Percentiles rank a stretch among this genome's conserved stretches.
phyloP scores from a whole-genome alignment of 2,888 invertebrate genomes.

The Leptogaster cylindrica region DNA sequence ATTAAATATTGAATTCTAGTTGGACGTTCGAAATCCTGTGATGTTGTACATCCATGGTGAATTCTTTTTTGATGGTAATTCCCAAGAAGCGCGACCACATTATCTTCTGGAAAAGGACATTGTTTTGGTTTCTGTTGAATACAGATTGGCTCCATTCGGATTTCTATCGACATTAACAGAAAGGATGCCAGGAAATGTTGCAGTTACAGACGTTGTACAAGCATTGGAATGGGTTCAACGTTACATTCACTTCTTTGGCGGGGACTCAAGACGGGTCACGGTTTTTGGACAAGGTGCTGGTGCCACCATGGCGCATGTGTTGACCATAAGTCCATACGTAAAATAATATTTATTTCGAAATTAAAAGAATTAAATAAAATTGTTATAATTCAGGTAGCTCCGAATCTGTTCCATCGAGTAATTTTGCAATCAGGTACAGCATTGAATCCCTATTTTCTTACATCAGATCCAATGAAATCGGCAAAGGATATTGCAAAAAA shows the following conservation, averaged over 20 bases:
- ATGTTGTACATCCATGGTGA: conserved; percentile 63
- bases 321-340: conserved; percentile 61
- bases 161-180: conserved; percentile 64
- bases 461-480: conserved; percentile 58
- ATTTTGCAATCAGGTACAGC: conserved; percentile 66
- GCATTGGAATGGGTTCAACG: conserved; percentile 65
- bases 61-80: conserved; percentile 60
- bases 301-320: conserved; percentile 62
- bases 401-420: conserved; percentile 61
- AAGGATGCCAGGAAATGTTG: conserved; percentile 65
- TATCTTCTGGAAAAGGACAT: conserved; percentile 63
- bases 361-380: too few relatives aligned
- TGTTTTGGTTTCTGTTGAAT: conserved; percentile 63
- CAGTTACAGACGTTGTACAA: conserved; percentile 64
- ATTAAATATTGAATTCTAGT: conserved; percentile 35
- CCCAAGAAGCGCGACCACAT: conserved; percentile 59
- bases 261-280: conserved; percentile 63
- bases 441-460: conserved; percentile 63
- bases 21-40: conserved; percentile 55
- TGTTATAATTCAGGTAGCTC: conserved; percentile 35
- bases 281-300: conserved; percentile 66
- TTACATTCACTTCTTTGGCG: conserved; percentile 63
- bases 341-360: background rate
- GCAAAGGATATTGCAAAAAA: conserved; percentile 58
- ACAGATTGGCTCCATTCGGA: conserved; percentile 64